Evolutionary conservation across 2,113 vertebrate species (phyloP), one percentile per base, ranked within the genome.

Genomic region (Chascanopsetta lugubris): DNA sequence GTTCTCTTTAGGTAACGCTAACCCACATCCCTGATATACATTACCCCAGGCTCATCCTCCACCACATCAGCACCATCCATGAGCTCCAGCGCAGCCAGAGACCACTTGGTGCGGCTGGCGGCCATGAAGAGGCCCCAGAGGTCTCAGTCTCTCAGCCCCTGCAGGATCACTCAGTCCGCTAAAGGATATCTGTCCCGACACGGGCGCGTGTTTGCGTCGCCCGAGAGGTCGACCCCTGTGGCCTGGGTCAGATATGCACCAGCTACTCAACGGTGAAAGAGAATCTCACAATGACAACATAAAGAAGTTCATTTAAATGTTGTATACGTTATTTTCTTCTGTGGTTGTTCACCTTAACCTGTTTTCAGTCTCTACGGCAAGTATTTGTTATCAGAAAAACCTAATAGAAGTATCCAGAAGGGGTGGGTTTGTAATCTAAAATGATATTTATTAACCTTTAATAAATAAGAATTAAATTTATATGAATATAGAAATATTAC

Each of bases 101-200:
- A 49, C 7, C 32, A 57, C 5, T 27, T 61, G 2, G 34, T 45
- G 8, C 61, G 30, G 18, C 17, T 53, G 1, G 3, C 48, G 1
- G 77, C 75, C 1, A 36, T 80, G 25, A 79, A 68, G 58, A 82
- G 43, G 10, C 60, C 72, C 55, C 79, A 79, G 69, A 87, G 87
- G 60, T 84, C 82, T 55, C 89, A 87, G 65, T 88, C 87, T 10
- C 72, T 77, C 29, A 88, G 87, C 59, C 89, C 89, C 56, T 55
- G 80, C 69, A 81, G 87, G 79, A 74, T 86, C 22, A 70, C 82
- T 38, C 66, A 76, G 32, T 50, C 71, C 15, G 59, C 79, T 3
- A 81, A 70, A 26, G 75, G 57, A 40, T 62, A 72, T 65, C 46
- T 82, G 63, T 65, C 82, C 7, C 36, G 50, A 43, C 56, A 30